Conservation (phyloP, 2,888 invertebrate genomes). For the Thereva nobilitata region DNA sequence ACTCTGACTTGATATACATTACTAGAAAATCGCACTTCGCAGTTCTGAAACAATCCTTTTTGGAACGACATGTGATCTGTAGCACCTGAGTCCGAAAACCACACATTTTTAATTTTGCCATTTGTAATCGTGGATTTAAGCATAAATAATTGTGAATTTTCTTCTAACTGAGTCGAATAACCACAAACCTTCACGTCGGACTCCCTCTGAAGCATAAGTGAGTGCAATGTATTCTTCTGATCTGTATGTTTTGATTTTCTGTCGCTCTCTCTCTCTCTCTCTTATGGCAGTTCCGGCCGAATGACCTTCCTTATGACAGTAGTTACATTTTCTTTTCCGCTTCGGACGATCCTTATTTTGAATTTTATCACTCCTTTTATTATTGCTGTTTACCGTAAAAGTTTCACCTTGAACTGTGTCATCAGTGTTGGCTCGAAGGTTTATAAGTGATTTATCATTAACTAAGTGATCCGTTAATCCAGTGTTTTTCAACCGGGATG, state of each 20-base stretch:
- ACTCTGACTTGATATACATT: constrained; percentile 6
- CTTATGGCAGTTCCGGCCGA: constrained; percentile 1
- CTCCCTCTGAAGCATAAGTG: constrained; percentile 13
- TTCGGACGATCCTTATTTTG: neutral
- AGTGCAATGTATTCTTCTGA: neutral
- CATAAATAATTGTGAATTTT: constrained; percentile 2
- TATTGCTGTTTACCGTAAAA: neutral
- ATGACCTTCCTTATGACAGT: constrained; percentile 15
- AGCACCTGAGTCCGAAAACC: constrained; percentile 36
- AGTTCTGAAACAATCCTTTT: constrained; percentile 4
- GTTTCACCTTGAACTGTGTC: neutral
- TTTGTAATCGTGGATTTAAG: neutral
- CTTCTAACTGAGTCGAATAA: neutral
- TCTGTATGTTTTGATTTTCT: neutral
- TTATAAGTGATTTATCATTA: constrained; percentile 25
- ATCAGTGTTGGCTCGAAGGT: neutral
- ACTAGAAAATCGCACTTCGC: neutral
- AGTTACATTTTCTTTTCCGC: neutral
- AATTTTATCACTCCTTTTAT: neutral
- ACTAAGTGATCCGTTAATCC: no score
- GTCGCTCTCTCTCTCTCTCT: neutral
- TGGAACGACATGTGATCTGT: constrained; percentile 38
- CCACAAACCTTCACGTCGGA: neutral
- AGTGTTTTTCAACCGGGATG: no score
- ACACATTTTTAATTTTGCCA: constrained; percentile 1